These are phyloP conservation scores for Diglossa cyanea DNA, from an alignment of 2,797 vertebrate genomes.

Conservation along the genomic window DNA sequence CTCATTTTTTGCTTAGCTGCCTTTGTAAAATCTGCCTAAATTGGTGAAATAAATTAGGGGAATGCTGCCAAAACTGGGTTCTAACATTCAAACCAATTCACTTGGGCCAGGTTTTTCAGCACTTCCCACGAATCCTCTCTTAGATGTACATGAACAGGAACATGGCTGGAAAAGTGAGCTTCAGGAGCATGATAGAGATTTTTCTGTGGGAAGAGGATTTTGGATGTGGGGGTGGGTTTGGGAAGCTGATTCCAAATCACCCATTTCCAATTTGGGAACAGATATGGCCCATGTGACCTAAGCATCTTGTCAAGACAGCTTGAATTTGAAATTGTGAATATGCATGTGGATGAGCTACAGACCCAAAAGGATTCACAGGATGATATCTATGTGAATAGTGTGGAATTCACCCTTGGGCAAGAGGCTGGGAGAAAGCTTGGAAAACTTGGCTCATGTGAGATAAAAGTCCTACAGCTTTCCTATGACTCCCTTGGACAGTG, in stretches of 20 bases:
- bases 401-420: constrained; percentile 12
- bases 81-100: background rate
- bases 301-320: constrained; percentile 63
- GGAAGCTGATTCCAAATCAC: constrained; percentile 12
- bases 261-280: constrained; percentile 32
- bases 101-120: background rate
- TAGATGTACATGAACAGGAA: background rate
- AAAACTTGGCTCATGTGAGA: background rate
- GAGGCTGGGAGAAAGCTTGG: background rate
- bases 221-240: background rate
- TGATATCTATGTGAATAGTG: background rate
- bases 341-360: constrained; percentile 33
- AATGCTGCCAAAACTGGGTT: constrained; percentile 2
- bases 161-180: background rate
- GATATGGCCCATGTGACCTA: constrained; percentile 51
- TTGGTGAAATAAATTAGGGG: constrained; percentile 49
- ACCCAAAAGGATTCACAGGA: background rate
- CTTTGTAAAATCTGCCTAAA: constrained; percentile 58
- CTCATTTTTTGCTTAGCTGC: constrained; percentile 52
- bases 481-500: background rate
- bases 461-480: background rate
- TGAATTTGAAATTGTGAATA: constrained; percentile 58
- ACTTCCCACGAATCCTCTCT: background rate
- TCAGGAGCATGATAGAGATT: background rate
- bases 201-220: constrained; percentile 3